Base-by-base conservation (phyloP, 2,888 invertebrate species). In the Baccha elongata region DNA sequence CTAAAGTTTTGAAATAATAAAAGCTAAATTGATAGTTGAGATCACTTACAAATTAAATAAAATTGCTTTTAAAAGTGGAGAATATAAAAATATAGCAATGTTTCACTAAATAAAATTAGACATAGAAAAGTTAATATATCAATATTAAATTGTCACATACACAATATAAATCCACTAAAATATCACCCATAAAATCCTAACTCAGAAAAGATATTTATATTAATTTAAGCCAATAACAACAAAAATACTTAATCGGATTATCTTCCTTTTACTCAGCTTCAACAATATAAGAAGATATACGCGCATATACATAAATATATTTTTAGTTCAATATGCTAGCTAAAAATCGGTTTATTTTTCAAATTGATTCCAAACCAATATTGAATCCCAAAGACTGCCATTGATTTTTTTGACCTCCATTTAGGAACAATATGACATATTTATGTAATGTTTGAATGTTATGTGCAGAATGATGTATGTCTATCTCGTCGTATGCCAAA, bases 361-460 rank as follows among this genome's bases (percentile, higher is more conserved):
- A 62, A 52, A 67, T 42, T 50, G 35, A 44, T 72, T 58, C 21
- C 42, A 23, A 13, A 48, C 44, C 65, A 73, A 73, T 73, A 68
- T 74, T 68, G 48, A 68, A 68, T 75, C 64, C 44, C 48, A 58
- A 55, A 46, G 68, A 55, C 11, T 42, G 23, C 29, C 53, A 80
- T 80, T 42, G 80, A 75, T 80, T 80, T 80, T 53, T 50, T 29
- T 35, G 15, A 50, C 42, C 69, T 69, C 68, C 44, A 69, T 55
- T n/a, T 55, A 29, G 10, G 44, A 19, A 32, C 19, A 44, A 60
- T 55, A 40, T 23, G 15, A 13, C 15, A 19, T n/a, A 13, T 40
- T 13, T 13, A 2, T 40, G 3, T 3, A n/a, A 13, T n/a, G 37
- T n/a, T 40, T 32, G 5, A 8, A 32, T 32, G 29, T 32, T 32